Conservation (phyloP, 2,113 vertebrate species). For the Jacana jacana region DNA sequence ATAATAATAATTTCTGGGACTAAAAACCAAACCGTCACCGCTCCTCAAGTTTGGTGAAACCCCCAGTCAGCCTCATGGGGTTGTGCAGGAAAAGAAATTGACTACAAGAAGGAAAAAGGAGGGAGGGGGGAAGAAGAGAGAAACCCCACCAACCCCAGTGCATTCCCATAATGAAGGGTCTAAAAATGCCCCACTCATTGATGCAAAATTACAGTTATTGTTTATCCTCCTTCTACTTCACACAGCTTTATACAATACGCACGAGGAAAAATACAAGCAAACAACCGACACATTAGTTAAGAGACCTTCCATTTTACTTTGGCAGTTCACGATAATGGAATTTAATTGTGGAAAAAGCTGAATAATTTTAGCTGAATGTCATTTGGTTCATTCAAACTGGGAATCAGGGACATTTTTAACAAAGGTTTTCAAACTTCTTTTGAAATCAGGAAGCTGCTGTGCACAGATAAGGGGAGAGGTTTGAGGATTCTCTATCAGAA, state of each 20-base stretch:
- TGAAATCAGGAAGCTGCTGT: slow-evolving; percentile 80
- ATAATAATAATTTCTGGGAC: background rate
- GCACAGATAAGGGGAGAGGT: slow-evolving; percentile 80
- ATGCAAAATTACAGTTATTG: slow-evolving; percentile 64
- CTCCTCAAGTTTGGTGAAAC: slow-evolving; percentile 36
- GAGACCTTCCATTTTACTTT: slow-evolving; percentile 76
- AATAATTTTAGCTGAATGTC: slow-evolving; percentile 83
- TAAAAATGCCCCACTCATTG: slow-evolving; percentile 48
- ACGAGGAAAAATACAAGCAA: slow-evolving; percentile 58
- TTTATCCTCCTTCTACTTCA: slow-evolving; percentile 60
- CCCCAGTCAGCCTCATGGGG: slow-evolving; percentile 4
- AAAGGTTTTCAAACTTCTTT: slow-evolving; percentile 86
- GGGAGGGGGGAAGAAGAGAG: background rate
- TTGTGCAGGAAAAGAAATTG: background rate
- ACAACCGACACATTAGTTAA: slow-evolving; percentile 77
- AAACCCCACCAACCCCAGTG: background rate
- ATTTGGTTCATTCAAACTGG: slow-evolving; percentile 81
- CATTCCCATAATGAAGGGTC: slow-evolving; percentile 38
- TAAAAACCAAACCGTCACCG: background rate
- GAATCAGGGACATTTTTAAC: slow-evolving; percentile 82
- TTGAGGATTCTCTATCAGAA: slow-evolving; percentile 84
- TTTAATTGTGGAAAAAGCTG: slow-evolving; percentile 79
- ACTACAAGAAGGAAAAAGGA: background rate
- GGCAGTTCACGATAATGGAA: slow-evolving; percentile 78
- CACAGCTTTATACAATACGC: slow-evolving; percentile 56